These are phyloP conservation scores for Microcaecilia unicolor DNA, from an alignment of 2,797 vertebrate genomes.

Conservation along the genomic window DNA sequence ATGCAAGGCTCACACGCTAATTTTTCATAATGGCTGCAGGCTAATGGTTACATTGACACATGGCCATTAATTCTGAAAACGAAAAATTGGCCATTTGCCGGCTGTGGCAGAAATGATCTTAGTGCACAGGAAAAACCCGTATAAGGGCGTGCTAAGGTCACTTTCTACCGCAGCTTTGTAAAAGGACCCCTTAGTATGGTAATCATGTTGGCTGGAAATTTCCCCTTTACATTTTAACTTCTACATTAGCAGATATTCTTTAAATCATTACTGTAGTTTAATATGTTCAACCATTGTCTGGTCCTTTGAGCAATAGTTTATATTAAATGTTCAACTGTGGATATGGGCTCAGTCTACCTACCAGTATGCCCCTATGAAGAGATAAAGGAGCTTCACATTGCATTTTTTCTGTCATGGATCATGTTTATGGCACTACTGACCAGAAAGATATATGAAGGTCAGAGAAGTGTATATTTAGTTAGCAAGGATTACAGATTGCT, in stretches of 20 bases:
- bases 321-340: constrained; percentile 14
- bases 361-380: constrained; percentile 14
- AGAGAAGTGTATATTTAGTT: constrained; percentile 12
- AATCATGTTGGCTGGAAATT: too few relatives aligned
- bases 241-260: not conserved
- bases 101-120: constrained; percentile 3
- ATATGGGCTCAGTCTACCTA: constrained; percentile 20
- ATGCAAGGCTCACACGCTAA: too few relatives aligned
- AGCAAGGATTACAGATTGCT: constrained; percentile 4
- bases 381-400: constrained; percentile 14
- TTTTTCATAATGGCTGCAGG: too few relatives aligned
- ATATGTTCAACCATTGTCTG: constrained; percentile 4
- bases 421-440: not conserved
- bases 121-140: not conserved
- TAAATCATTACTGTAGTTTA: not conserved
- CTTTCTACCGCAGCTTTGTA: constrained; percentile 6
- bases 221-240: too few relatives aligned
- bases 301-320: constrained; percentile 7
- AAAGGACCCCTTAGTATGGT: constrained; percentile 9
- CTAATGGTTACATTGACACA: too few relatives aligned
- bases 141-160: too few relatives aligned
- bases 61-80: too few relatives aligned
- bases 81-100: too few relatives aligned
- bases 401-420: constrained; percentile 13
- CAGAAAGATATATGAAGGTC: constrained; percentile 3